phyloP scores from a whole-genome alignment of 37 sponge, comb jelly and placozoan species.

The Cladorhizidae sp. region DNA sequence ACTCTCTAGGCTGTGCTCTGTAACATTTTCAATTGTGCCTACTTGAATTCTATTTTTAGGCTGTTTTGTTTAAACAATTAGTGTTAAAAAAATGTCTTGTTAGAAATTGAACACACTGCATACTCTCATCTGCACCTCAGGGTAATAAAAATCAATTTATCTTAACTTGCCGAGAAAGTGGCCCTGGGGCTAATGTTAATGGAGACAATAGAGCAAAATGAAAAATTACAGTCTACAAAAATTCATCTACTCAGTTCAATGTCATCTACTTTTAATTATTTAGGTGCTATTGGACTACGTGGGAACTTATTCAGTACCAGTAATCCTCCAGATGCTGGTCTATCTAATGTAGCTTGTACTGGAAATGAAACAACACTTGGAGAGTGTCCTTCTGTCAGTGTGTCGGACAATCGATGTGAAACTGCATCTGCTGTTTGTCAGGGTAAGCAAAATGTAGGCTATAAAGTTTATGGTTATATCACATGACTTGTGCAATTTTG shows the following conservation, averaged over 20 bases:
- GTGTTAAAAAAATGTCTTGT: too few relatives aligned
- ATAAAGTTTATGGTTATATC: neutral
- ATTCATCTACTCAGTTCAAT: too few relatives aligned
- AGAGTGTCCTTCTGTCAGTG: neutral
- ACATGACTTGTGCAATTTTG: neutral
- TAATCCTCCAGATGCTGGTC: neutral
- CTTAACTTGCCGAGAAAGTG: too few relatives aligned
- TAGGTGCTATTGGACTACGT: conserved; percentile 14
- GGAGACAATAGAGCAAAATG: too few relatives aligned
- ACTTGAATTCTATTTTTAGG: too few relatives aligned
- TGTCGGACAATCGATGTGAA: conserved; percentile 1
- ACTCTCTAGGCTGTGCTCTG: neutral
- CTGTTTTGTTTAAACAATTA: too few relatives aligned
- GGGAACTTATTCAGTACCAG: neutral
- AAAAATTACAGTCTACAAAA: too few relatives aligned
- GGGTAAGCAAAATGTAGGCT: neutral
- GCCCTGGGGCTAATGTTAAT: too few relatives aligned
- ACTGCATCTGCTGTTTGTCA: conserved; percentile 36
- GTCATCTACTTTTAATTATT: neutral
- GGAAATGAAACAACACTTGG: conserved; percentile 20
- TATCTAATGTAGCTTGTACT: conserved; percentile 16
- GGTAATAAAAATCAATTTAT: too few relatives aligned
- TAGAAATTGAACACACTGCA: too few relatives aligned
- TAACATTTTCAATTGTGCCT: neutral
- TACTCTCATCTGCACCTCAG: too few relatives aligned